Percentiles rank a stretch among this genome's conserved stretches.
phyloP scores from a whole-genome alignment of 2,797 vertebrate genomes.

The Ceryle rudis region DNA sequence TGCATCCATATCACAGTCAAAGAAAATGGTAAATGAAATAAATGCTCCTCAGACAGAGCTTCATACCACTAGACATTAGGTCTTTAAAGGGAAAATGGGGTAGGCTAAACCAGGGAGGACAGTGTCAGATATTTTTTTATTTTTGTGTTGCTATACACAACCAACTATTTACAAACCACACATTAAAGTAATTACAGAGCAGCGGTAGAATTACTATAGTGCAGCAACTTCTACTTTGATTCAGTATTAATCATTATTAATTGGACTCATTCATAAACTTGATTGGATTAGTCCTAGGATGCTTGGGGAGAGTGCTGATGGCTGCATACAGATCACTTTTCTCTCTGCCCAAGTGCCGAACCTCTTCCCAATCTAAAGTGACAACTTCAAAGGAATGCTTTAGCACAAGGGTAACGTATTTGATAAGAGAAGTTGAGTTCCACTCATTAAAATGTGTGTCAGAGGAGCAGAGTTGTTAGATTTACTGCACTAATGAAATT shows the following conservation, averaged over 20 bases:
- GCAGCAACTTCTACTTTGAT: background rate
- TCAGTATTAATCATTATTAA: background rate
- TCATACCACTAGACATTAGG: background rate
- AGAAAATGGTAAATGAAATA: background rate
- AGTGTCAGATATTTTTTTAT: background rate
- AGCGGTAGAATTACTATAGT: background rate
- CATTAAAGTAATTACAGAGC: background rate
- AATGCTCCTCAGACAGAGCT: background rate
- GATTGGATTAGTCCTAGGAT: background rate
- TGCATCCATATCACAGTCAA: background rate
- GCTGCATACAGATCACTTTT: background rate
- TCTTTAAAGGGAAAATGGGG: background rate
- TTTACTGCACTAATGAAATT: background rate
- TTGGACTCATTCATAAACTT: background rate
- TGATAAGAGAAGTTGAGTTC: background rate
- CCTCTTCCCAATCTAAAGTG: background rate
- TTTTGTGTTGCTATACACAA: background rate
- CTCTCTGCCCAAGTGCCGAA: background rate
- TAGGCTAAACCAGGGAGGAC: background rate
- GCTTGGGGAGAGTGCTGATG: background rate
- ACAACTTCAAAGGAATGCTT: background rate
- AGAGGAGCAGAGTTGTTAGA: background rate
- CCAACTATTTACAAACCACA: background rate
- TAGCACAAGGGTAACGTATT: background rate
- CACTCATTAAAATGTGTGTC: background rate